phyloP scores from a whole-genome alignment of 35 echinoderm and acorn worm genomes.

The Anneissia japonica region DNA sequence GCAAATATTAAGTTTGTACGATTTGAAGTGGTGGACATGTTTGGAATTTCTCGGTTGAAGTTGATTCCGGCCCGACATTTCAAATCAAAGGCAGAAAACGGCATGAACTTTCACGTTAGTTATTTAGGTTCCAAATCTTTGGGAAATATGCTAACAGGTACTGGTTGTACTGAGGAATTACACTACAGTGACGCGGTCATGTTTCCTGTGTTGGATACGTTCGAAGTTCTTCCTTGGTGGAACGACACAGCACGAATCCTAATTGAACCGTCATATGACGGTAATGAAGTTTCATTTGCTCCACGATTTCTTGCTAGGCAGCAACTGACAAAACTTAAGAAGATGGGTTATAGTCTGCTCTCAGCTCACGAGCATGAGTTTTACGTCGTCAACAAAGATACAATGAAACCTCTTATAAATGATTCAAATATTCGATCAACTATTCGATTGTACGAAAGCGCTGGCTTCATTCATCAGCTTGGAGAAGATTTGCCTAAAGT shows the following conservation, averaged over 20 bases:
- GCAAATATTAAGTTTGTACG: conserved; percentile 34
- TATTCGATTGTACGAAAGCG: conserved; percentile 19
- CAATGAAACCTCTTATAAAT: conserved; percentile 16
- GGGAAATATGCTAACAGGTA: conserved; percentile 31
- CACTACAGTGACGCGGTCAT: conserved; percentile 46
- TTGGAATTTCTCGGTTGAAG: conserved; percentile 31
- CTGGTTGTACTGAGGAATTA: conserved; percentile 40
- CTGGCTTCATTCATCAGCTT: conserved; percentile 43
- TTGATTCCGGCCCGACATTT: conserved; percentile 46
- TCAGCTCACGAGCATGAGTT: conserved; percentile 70
- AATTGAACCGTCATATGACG: conserved; percentile 14
- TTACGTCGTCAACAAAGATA: conserved; percentile 34
- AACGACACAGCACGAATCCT: conserved; percentile 57
- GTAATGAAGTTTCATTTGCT: conserved; percentile 13
- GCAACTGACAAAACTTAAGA: conserved; percentile 38
- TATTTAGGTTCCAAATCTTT: conserved; percentile 29
- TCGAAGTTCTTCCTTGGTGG: conserved; percentile 60
- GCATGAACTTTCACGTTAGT: conserved; percentile 17
- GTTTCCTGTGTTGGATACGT: conserved; percentile 68
- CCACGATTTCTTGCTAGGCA: conserved; percentile 45
- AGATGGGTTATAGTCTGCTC: conserved; percentile 43
- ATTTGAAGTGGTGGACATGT: conserved; percentile 19
- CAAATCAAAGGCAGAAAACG: conserved; percentile 19
- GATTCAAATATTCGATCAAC: conserved; percentile 27
- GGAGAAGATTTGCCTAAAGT: conserved; percentile 48